Conservation (phyloP, 1,140 invertebrate species). For the Penaeus indicus region DNA sequence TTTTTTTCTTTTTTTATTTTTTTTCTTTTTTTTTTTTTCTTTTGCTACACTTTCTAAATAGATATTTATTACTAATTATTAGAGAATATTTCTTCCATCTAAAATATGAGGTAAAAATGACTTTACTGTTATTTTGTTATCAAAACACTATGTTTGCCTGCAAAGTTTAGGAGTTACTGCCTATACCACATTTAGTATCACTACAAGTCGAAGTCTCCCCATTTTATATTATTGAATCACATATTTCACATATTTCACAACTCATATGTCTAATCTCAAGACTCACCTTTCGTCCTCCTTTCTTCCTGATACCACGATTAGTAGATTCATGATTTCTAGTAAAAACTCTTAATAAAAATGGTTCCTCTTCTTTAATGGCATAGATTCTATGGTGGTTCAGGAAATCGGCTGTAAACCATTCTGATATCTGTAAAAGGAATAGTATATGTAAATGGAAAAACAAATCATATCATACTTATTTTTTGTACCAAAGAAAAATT, state of each 20-base stretch:
- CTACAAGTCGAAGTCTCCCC: background rate
- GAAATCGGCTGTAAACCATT: constrained; percentile 58
- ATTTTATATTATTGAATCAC: background rate
- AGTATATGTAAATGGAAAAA: background rate
- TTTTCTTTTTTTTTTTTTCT: too few species aligned
- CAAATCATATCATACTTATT: background rate
- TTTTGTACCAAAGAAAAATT: background rate
- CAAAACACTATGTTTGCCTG: too few species aligned
- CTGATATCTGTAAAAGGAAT: constrained; percentile 43
- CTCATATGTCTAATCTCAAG: background rate
- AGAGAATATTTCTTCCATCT: too few species aligned
- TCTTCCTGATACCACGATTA: constrained; percentile 52
- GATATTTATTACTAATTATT: too few species aligned
- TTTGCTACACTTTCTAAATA: too few species aligned
- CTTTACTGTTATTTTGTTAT: too few species aligned
- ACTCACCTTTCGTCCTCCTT: constrained; percentile 46
- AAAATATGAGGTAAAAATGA: too few species aligned
- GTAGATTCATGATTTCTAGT: constrained; percentile 54
- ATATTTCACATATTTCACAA: background rate
- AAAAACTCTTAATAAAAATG: constrained; percentile 50
- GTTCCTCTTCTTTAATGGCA: constrained; percentile 59
- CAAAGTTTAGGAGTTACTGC: too few species aligned
- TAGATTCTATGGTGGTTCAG: constrained; percentile 55
- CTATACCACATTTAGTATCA: too few species aligned
- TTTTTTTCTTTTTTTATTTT: too few species aligned